These are phyloP conservation scores for Hemicentrotus pulcherrimus DNA, from an alignment of 35 echinoderm and acorn worm species.

Conservation along the genomic window DNA sequence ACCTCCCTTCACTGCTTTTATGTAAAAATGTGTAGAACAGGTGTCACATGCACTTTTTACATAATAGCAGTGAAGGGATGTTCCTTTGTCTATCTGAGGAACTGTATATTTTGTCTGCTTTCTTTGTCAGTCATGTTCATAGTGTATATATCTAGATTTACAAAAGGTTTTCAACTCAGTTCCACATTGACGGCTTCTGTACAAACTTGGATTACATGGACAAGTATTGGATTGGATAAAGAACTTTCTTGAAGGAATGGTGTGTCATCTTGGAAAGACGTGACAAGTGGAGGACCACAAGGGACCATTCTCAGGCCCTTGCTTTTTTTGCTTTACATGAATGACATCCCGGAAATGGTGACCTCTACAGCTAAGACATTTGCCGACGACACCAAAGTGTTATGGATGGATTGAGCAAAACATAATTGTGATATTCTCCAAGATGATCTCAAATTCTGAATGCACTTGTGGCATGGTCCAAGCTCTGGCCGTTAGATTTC, in stretches of 20 bases:
- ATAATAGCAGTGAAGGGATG: too few relatives aligned
- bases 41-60: too few relatives aligned
- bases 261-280: conserved; percentile 47
- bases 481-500: conserved; percentile 54
- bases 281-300: conserved; percentile 61
- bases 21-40: too few relatives aligned
- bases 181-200: too few relatives aligned
- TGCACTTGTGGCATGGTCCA: conserved; percentile 56
- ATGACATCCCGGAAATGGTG: conserved; percentile 55
- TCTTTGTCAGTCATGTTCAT: too few relatives aligned
- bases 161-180: too few relatives aligned
- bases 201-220: too few relatives aligned
- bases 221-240: too few relatives aligned
- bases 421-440: conserved; percentile 47
- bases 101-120: too few relatives aligned
- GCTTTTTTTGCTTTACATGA: conserved; percentile 59
- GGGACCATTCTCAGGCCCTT: conserved; percentile 51
- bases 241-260: conserved; percentile 38
- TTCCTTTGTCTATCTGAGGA: too few relatives aligned
- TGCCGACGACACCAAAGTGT: conserved; percentile 63
- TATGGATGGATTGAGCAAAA: conserved; percentile 14
- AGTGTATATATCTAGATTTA: conserved; percentile 64
- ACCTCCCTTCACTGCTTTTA: too few relatives aligned
- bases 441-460: conserved; percentile 49
- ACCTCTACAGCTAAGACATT: conserved; percentile 37